A percentile compares a stretch with the other conserved stretches of the same genome.
Conservation (phyloP, 2,797 vertebrate species). For the Cacajao melanocephalus region DNA sequence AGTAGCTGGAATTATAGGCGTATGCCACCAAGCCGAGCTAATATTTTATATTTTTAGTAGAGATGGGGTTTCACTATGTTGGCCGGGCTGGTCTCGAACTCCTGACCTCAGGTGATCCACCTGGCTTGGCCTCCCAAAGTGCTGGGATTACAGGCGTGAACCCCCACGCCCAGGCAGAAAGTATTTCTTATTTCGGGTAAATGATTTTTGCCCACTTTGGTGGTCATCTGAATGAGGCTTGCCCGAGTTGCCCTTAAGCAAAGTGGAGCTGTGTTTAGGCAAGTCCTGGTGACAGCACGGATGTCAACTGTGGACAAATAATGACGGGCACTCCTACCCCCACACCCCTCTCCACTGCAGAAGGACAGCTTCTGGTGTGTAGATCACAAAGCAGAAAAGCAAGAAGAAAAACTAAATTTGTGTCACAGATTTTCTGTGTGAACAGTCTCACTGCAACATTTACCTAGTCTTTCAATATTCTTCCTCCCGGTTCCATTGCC, state of each 20-base stretch:
- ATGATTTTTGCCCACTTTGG: neutral
- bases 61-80: too few relatives aligned
- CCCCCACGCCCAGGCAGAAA: neutral
- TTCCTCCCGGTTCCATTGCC: neutral
- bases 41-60: too few relatives aligned
- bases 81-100: too few relatives aligned
- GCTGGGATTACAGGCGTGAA: too few relatives aligned
- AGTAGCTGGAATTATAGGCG: too few relatives aligned
- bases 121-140: too few relatives aligned
- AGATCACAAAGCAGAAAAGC: neutral
- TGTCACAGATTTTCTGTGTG: neutral
- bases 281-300: neutral
- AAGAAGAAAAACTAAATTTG: neutral
- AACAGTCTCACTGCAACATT: neutral
- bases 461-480: neutral
- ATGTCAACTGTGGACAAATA: neutral
- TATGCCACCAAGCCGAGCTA: too few relatives aligned
- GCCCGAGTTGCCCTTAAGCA: neutral
- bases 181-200: neutral
- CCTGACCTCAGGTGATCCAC: too few relatives aligned
- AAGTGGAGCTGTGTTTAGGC: neutral
- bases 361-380: neutral
- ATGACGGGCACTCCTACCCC: accelerated
- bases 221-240: neutral
- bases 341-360: neutral